These are phyloP conservation scores for Apodemia hepburni DNA, from an alignment of 2,888 invertebrate genomes.

Conservation along the genomic window DNA sequence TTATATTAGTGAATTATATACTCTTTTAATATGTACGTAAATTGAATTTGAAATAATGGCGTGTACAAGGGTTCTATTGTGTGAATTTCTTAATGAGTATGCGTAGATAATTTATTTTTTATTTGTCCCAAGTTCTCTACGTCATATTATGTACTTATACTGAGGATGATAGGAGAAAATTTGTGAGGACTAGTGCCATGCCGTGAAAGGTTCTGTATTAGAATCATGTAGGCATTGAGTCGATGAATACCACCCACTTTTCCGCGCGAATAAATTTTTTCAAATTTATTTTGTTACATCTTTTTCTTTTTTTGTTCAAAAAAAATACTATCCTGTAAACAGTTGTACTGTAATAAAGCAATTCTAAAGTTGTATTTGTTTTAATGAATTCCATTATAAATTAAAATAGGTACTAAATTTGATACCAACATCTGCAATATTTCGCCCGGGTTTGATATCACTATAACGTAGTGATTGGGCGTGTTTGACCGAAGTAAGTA, in stretches of 20 bases:
- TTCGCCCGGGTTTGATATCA: too few relatives aligned
- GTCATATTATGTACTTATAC: slow-evolving; percentile 49
- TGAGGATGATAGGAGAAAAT: slow-evolving; percentile 73
- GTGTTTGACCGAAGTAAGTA: too few relatives aligned
- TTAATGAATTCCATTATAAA: slow-evolving; percentile 14
- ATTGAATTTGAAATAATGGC: not conserved
- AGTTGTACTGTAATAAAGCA: slow-evolving; percentile 71
- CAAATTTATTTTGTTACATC: slow-evolving; percentile 60
- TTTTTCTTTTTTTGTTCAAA: slow-evolving; percentile 47
- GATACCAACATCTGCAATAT: too few relatives aligned
- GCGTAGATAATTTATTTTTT: slow-evolving; percentile 42
- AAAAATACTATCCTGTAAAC: slow-evolving; percentile 63
- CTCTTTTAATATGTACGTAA: slow-evolving; percentile 8
- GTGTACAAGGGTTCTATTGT: slow-evolving; percentile 32
- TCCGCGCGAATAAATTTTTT: slow-evolving; percentile 64
- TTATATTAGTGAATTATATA: slow-evolving; percentile 1
- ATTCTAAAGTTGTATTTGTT: slow-evolving; percentile 49
- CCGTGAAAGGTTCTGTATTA: slow-evolving; percentile 78
- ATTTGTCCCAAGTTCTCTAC: slow-evolving; percentile 42
- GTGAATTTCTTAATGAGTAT: slow-evolving; percentile 30
- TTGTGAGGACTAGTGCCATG: slow-evolving; percentile 79
- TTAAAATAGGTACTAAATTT: too few relatives aligned
- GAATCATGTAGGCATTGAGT: slow-evolving; percentile 74
- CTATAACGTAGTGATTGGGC: too few relatives aligned
- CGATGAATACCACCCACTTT: slow-evolving; percentile 79